Base-by-base conservation (phyloP, 1,140 invertebrate genomes). In the Heliconius eleuchia region DNA sequence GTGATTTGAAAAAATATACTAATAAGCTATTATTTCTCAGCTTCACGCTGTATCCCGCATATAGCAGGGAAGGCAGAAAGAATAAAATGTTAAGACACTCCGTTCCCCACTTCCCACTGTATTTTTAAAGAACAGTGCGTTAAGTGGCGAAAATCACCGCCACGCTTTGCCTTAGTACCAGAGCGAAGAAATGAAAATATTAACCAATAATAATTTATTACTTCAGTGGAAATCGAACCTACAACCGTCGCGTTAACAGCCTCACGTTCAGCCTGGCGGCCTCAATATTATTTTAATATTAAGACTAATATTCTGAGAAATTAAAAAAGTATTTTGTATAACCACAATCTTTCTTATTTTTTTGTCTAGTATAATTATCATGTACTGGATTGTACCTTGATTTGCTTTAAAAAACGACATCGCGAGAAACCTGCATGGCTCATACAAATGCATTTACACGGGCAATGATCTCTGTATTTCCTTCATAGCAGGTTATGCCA, bases 381-480 rank as follows among this genome's bases (percentile, higher is more conserved):
- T 66, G 60, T 27, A 66, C 55, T 60, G 55, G 9, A 60, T 27
- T 60, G n/a, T 60, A 66, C 60, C 60, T 66, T 27, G 60, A 4
- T 30, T 66, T 30, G 11, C 23, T 66, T 66, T 66, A 30, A 23
- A 57, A 57, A 66, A 66, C 60, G 27, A 66, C 27, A 66, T 66
- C 60, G 60, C 11, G 60, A 66, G 60, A 66, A 66, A 66, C 60
- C 60, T 66, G 27, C 23, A 66, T 66, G 60, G 60, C 27, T 66
- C 60, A 30, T 66, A 66, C 27, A 66, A 30, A 66, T 66, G 23
- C 60, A 66, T 66, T 60, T 11, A 66, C 23, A 66, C 27, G 60
- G 60, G 9, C 60, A 66, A 66, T 66, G 60, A 30, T 27, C 60
- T 66, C 27, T 66, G 60, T 66, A 66, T 30, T 66, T 66, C 60